These are phyloP conservation scores for Thecocarcelia acutangulata DNA, from an alignment of 2,888 invertebrate genomes.

Conservation along the genomic window DNA sequence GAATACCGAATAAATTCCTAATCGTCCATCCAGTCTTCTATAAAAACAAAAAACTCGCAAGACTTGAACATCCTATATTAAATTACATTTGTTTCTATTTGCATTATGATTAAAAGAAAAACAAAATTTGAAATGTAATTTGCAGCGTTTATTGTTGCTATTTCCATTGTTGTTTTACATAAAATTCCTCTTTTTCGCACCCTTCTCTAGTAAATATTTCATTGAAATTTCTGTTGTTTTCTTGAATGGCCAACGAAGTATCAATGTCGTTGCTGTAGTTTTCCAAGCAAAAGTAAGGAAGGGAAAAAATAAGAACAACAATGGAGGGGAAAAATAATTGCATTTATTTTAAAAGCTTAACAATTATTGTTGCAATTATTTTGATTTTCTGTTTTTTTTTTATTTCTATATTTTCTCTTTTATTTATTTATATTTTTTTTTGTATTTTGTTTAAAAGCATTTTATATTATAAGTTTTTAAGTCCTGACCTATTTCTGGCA, in stretches of 20 bases:
- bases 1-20: too few relatives aligned
- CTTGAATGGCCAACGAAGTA: slow-evolving; percentile 34
- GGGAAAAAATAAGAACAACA: slow-evolving; percentile 23
- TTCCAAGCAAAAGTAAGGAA: not conserved
- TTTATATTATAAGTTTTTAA: slow-evolving; percentile 36
- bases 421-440: not conserved
- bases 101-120: slow-evolving; percentile 31
- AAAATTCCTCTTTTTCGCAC: slow-evolving; percentile 19
- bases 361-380: slow-evolving; percentile 65
- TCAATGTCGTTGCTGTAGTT: slow-evolving; percentile 45
- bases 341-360: slow-evolving; percentile 62
- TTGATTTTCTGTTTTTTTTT: slow-evolving; percentile 31
- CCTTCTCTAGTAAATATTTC: slow-evolving; percentile 6
- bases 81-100: slow-evolving; percentile 23
- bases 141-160: slow-evolving; percentile 36
- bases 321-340: slow-evolving; percentile 46
- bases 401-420: slow-evolving; percentile 1
- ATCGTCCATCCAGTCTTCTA: too few relatives aligned
- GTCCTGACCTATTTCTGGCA: slow-evolving; percentile 45
- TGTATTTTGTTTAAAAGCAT: not conserved
- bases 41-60: not conserved
- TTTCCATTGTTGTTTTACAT: slow-evolving; percentile 24
- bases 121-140: slow-evolving; percentile 39
- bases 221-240: slow-evolving; percentile 12
- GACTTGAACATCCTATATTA: not conserved